Percentiles rank a stretch among this genome's conserved stretches.
These are phyloP conservation scores for Myiozetetes cayanensis DNA, from an alignment of 2,113 vertebrate species.

Conservation along the genomic window DNA sequence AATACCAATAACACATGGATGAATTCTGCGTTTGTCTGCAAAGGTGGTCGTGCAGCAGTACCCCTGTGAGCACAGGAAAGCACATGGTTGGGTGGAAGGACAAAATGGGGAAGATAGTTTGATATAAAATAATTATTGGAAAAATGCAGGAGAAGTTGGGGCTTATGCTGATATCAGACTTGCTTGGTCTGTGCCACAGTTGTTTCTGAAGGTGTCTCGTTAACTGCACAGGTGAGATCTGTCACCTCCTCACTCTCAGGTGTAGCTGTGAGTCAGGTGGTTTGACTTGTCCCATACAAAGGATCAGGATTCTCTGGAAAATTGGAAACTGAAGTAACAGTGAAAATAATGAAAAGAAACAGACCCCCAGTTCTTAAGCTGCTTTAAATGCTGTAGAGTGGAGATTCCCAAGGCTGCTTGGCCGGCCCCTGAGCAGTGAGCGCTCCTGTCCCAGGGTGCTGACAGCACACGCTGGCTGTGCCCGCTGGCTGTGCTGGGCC, in stretches of 20 bases:
- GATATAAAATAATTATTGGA: neutral
- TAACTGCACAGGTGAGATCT: no score
- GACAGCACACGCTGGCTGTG: fast-evolving
- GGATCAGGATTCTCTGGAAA: neutral
- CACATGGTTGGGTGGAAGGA: neutral
- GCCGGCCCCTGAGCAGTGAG: fast-evolving
- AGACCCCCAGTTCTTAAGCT: fast-evolving
- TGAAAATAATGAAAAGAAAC: neutral
- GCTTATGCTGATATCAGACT: neutral
- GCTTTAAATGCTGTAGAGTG: fast-evolving
- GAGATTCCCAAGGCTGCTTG: neutral
- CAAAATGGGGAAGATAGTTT: neutral
- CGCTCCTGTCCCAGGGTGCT: neutral
- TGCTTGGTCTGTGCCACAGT: neutral
- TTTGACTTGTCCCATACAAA: neutral
- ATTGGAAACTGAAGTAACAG: neutral
- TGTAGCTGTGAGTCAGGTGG: fast-evolving
- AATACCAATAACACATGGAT: neutral
- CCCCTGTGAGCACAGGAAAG: neutral
- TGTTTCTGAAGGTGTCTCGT: neutral
- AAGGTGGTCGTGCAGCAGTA: fast-evolving
- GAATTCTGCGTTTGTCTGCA: neutral
- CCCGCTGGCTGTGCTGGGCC: neutral
- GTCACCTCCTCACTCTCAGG: neutral
- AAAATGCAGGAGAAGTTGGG: neutral